Base-by-base conservation (phyloP, 92 coral and sea anemone genomes). In the Isaurus tuberculatus region DNA sequence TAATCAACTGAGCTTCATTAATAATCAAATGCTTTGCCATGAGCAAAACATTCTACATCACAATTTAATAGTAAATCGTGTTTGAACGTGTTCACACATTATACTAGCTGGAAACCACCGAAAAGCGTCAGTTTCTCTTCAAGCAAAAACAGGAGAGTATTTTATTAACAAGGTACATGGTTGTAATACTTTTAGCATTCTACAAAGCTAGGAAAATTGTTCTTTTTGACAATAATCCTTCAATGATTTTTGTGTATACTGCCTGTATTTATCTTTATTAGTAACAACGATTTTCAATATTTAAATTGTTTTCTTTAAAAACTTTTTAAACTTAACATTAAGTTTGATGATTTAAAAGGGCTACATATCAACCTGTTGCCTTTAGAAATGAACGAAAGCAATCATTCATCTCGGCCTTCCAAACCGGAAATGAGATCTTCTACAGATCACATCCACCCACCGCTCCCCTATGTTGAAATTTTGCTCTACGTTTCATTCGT, bases 391-490 rank as follows among this genome's bases (percentile, higher is more conserved):
- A 29, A 48, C 26, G 60, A 28, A 14, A 33, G 36, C 51, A 26
- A 9, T 55, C 9, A 79, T 3, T 8, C 31, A 27, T 49, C 84
- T 19, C 25, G 37, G 36, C 26, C 28, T 29, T 15, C 23, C 31
- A 29, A 75, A 75, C 81, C 81, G 86, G 86, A 69, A 69, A 49
- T 65, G 68, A 82, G 48, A 49, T 28, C 32, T 30, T 17, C 67
- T 19, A 26, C 28, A 49, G 26, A 8, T 33, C 22, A 70, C 81
- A 15, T 40, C n/a, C 82, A 77, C 70, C 53, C 82, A 37, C 85
- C 95, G 0, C 83, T 94, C 31, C 91, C 98, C 20, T 53, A 46
- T 5, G 26, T 78, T 61, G 98, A 94, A 86, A 87, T 75, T 46
- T 22, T 74, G 37, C 20, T 92, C 15, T 91, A 87, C 85, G 86